Evolutionary conservation across 2,113 vertebrate genomes (phyloP), one percentile per base, ranked within the genome.

Genomic region (Anguilla rostrata): DNA sequence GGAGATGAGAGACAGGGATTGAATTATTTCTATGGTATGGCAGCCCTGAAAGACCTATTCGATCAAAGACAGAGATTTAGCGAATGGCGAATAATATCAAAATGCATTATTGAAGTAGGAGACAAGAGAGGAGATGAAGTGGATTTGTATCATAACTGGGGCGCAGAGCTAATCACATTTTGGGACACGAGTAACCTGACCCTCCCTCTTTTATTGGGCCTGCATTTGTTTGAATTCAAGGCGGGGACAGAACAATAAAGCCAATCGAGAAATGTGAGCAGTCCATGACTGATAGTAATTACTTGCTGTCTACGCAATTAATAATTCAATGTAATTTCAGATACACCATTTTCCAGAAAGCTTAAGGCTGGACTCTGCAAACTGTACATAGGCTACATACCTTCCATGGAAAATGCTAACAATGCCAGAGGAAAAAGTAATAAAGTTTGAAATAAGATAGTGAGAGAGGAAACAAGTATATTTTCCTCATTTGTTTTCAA

Each of bases 271-370:
- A 98, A 98, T 91, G 90, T 94, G 97, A 98, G 97, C 93, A 81
- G 94, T 90, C 93, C 91, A 93, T 94, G 94, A 96, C 93, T 92
- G 94, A 96, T 95, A 93, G 95, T 97, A 97, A 96, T 96, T 96
- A 96, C 96, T 94, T 92, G 93, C 93, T 96, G 92, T 95, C 95
- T 93, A 94, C 93, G 91, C 88, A 94, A 96, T 98, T 97, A 98
- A 99, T 97, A 97, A 99, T 99, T 97, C 94, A 99, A 94, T 92
- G 97, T 96, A 96, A 98, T 98, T 97, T 98, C 96, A 98, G 96
- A 97, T 95, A 91, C 93, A 87, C 85, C 86, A 90, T 92, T 97
- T 97, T 97, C 96, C 93, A 94, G 92, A 94, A 95, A 89, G 87
- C 85, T 86, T 46, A 22, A 22, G 85, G 20, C 39, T 43, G 78